A percentile compares a stretch with the other conserved stretches of the same genome.
phyloP scores from a whole-genome alignment of 1,140 invertebrate species.

The Apis florea region DNA sequence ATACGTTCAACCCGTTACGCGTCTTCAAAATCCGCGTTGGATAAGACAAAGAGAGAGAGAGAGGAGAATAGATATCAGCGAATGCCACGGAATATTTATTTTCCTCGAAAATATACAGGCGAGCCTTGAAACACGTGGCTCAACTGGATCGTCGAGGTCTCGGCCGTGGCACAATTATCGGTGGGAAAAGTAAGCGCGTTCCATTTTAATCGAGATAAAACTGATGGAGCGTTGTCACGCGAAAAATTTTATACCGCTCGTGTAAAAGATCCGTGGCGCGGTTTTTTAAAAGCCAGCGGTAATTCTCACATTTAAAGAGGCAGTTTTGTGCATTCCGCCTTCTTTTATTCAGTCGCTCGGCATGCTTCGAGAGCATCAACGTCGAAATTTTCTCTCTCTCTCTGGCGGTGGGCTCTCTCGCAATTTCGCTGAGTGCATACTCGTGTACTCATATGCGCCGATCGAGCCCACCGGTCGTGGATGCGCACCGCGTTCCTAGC shows the following conservation, averaged over 20 bases:
- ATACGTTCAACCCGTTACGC: not conserved
- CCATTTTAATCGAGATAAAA: not conserved
- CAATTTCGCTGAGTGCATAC: conserved; percentile 55
- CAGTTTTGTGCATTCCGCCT: not conserved
- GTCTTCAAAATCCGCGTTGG: not conserved
- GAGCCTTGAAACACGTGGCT: not conserved
- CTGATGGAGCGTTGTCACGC: not conserved
- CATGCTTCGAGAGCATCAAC: not conserved
- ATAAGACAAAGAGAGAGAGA: not conserved
- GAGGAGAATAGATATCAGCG: not conserved
- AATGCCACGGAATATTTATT: not conserved
- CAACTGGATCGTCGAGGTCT: conserved; percentile 4
- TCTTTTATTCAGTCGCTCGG: not conserved
- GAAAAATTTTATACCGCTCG: not conserved
- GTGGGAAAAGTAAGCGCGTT: not conserved
- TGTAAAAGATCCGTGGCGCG: too few species aligned
- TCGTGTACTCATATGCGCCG: conserved; percentile 41
- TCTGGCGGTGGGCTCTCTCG: not conserved
- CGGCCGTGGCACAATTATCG: conserved; percentile 37
- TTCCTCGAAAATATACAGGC: conserved; percentile 3
- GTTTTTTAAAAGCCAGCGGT: too few species aligned
- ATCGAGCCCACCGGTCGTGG: not conserved
- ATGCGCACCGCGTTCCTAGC: conserved; percentile 33
- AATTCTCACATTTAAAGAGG: not conserved
- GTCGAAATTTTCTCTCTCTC: not conserved